Base-by-base conservation (phyloP, 2,113 vertebrate genomes). In the Hystrix brachyura region DNA sequence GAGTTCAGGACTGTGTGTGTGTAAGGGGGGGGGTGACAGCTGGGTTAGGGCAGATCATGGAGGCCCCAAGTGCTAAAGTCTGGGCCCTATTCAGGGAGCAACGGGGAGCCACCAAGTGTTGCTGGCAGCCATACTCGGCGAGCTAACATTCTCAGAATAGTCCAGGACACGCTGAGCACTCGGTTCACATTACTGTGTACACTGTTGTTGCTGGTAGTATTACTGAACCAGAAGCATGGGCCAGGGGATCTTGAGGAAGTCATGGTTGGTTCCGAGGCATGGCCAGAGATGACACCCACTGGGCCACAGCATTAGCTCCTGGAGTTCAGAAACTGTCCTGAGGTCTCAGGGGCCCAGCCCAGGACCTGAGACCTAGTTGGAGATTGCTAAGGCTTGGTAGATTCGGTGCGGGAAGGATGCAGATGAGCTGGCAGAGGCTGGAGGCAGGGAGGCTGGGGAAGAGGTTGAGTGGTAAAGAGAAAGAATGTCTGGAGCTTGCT, bases 71-170 rank as follows among this genome's bases (percentile, higher is more conserved):
- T 4, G 43, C 25, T 67, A 11, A 59, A 90, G 21, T 43, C 38
- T 65, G 62, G 51, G 51, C 60, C 85, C 38, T 13, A 14, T 65
- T 87, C 29, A 38, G 78, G 53, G 17, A 34, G 69, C 82, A 6
- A 0, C 43, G 51, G 84, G 62, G 43, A 85, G 9, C 79, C 51
- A 34, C 27, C 4, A 15, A 53, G 34, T 38, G 13, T 38, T 32
- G 6, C 17, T 72, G n/a, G 71, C 18, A 34, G 32, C 53, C 7
- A 2, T 0, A 8, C 32, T n/a, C 38, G 1, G 3, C 3, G 64
- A 71, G 27, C 74, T 38, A 19, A 59, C 17, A 0, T 15, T 19
- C 59, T 80, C 46, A 67, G 64, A 71, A 13, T 10, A 3, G 43
- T 25, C 57, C 86, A 29, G 21, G 25, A 3, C 0, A 9, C n/a